Base-by-base conservation (phyloP, 2,113 vertebrate genomes). In the Aegithalos caudatus region DNA sequence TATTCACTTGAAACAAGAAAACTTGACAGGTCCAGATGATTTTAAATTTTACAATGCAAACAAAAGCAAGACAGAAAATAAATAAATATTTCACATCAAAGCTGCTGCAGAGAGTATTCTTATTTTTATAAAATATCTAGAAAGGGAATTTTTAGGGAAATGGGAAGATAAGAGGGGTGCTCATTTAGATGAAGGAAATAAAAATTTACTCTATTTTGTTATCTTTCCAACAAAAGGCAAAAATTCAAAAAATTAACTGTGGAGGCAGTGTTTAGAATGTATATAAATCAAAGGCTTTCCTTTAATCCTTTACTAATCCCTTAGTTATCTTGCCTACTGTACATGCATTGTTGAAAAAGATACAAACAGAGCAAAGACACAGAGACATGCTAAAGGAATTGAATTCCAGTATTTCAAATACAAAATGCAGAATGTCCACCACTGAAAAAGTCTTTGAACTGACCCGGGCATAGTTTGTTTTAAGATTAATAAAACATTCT, bases 221-320 rank as follows among this genome's bases (percentile, higher is more conserved):
- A 94, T 96, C 74, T 95, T 62, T 74, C 56, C 50, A 42, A 44
- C 27, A 86, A 80, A 96, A 90, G 7, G 72, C 92, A 94, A 97
- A 97, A 88, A 91, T 86, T 88, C 35, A 95, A 95, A 94, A 86
- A 83, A 76, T 91, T 58, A 94, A 83, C 80, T 77, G 67, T 1
- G 4, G 65, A 91, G 74, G 51, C 72, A 73, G 25, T 33, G 21
- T 74, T 93, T 76, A 73, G 64, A 79, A 25, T 7, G 3, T 56
- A 37, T 82, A 38, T 94, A 92, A 95, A 79, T 62, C 48, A 77
- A 66, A 78, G 72, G 54, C 67, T 93, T 90, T 82, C 54, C 62
- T 95, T 65, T 94, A 61, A 86, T 94, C 81, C 73, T 54, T 95
- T 90, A 45, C 62, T 97, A 94, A 95, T 96, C 95, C 79, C 91